Evolutionary conservation across 1,140 invertebrate species (phyloP), one percentile per base, ranked within the genome.

Genomic region (Drosophila tsacasi): DNA sequence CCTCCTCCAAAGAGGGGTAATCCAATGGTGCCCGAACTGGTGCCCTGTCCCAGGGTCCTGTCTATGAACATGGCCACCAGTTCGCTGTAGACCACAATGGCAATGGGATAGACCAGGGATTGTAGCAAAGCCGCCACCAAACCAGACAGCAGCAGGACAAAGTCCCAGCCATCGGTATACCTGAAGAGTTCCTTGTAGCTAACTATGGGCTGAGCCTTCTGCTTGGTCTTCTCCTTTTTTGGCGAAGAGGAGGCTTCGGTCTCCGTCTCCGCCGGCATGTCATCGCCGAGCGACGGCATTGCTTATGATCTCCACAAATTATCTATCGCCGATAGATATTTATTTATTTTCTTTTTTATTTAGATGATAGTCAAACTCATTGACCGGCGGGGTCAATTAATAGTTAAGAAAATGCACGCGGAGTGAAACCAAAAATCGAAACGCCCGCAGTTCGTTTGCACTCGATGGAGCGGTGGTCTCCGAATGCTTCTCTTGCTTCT

Each of bases 31-130:
- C 79, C 91, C 50, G 94, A 94, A 19, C 93, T 80, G 9, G 92
- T 92, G 4, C 92, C 83, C 3, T 84, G 60, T 0, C 91, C 91
- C 7, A 80, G 78, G 39, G 93, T 93, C 1, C 94, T 64, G 52
- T 93, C 94, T 9, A 96, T 95, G 76, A 96, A 93, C 55, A 96
- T 93, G 6, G 95, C 95, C 3, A 96, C 95, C 73, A 97, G 93
- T 78, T 95, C 94, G 13, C 96, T 96, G 92, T 96, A 96, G 8
- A 96, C 93, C 5, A 96, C 93, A 40, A 96, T 95, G 27, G 96
- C 95, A 5, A 94, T 83, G 4, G 96, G 95, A 82, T 96, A 94
- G 69, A 94, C 94, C 21, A 95, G 79, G 9, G 95, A 94, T 74
- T 94, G 95, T 17, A 96, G 79, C 2, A 93, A 79, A 5, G 95